These are phyloP conservation scores for Listronotus oregonensis DNA, from an alignment of 1,140 invertebrate species.

Conservation along the genomic window DNA sequence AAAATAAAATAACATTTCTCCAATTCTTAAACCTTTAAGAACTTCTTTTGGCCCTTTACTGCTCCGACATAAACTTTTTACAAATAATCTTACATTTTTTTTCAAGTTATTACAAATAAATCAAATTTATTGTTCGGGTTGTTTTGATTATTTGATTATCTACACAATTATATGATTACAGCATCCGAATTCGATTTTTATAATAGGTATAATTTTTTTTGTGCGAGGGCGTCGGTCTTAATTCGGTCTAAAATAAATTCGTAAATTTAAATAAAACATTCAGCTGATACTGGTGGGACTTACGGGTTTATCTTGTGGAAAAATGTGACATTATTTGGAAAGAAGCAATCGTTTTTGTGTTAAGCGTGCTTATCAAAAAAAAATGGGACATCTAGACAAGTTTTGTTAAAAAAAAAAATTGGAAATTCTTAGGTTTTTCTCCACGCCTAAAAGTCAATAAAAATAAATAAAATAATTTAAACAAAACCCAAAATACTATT, in stretches of 20 bases:
- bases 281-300: too few species aligned
- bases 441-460: too few species aligned
- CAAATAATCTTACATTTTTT: constrained; percentile 31
- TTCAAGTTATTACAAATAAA: constrained; percentile 33
- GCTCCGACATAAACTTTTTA: constrained; percentile 11
- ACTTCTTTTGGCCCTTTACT: background rate
- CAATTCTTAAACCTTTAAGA: too few species aligned
- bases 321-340: background rate
- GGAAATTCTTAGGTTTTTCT: too few species aligned
- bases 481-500: too few species aligned
- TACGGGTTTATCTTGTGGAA: background rate
- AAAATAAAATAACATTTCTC: background rate
- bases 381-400: too few species aligned
- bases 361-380: too few species aligned
- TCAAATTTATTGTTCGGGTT: constrained; percentile 44
- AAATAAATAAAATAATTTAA: too few species aligned
- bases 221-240: constrained; percentile 18
- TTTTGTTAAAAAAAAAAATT: too few species aligned
- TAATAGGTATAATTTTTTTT: constrained; percentile 19
- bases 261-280: too few species aligned
- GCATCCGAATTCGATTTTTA: constrained; percentile 51
- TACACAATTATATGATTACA: constrained; percentile 57
- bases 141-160: constrained; percentile 57
- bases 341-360: too few species aligned
- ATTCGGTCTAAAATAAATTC: constrained; percentile 4